Evolutionary conservation across 1,140 invertebrate species (phyloP), one percentile per base, ranked within the genome.

Genomic region (Leptopilina clavipes): DNA sequence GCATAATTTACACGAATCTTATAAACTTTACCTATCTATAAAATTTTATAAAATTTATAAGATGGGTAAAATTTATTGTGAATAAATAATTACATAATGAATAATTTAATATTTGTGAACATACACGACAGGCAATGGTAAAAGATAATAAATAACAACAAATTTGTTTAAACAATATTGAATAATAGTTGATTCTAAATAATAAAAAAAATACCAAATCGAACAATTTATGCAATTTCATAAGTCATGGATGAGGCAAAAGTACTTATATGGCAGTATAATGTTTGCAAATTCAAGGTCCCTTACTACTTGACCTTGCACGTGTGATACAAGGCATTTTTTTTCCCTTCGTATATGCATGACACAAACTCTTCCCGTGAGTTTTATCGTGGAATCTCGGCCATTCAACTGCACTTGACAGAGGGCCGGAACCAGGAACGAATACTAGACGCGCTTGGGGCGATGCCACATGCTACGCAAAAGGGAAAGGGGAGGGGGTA

Each of bases 401-500:
- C 59, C 59, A 65, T 37, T 65, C 59, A 65, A 65, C 59, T 14
- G 59, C 59, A 65, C 59, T 65, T 65, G 59, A 65, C 59, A 65
- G 59, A 65, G 59, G 31, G 59, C 59, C 59, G 59, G 59, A 65
- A 65, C 59, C 59, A 65, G 25, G 59, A 65, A 31, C 25, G 59
- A 65, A 65, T 65, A 31, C 59, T 65, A 65, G 59, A 65, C 59
- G 59, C 59, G 22, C 59, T 65, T 65, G 59, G 59, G 59, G 59
- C 59, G 59, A 12, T 37, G 59, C 59, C 59, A 65, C 59, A 31
- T 65, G 22, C 25, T 65, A 65, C 59, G 59, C 22, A 65, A 22
- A 19, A 10, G 14, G 37, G 37, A 6, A 6, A 6, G 7, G 37
- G 9, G 37, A 6, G 37, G 9, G 37, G 25, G 1, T 31, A 31